These are phyloP conservation scores for Rhadinocentrus ornatus DNA, from an alignment of 2,797 vertebrate genomes.

Conservation along the genomic window DNA sequence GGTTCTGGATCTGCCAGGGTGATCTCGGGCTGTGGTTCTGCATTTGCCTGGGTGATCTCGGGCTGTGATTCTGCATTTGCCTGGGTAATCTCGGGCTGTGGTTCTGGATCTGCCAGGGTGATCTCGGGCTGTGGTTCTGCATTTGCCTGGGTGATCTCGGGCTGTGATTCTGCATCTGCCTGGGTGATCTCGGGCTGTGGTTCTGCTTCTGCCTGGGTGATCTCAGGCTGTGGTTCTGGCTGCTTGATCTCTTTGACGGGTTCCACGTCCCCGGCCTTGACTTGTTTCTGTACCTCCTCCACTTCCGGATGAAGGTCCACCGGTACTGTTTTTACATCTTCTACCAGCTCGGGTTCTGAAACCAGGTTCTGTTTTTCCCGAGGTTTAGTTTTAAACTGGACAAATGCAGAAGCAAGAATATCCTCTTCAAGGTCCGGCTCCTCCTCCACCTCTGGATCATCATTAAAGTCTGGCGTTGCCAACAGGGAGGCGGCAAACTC, in stretches of 20 bases:
- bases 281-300: conserved; percentile 5
- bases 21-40: too few relatives aligned
- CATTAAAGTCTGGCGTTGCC: conserved; percentile 50
- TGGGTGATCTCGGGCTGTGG: conserved; percentile 2
- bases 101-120: background rate
- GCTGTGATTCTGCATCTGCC: background rate
- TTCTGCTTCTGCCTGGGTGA: background rate
- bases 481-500: conserved; percentile 84
- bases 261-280: conserved; percentile 15
- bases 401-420: conserved; percentile 33
- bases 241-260: conserved; percentile 27
- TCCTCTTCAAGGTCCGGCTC: conserved; percentile 41
- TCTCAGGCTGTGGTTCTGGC: conserved; percentile 13
- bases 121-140: conserved; percentile 12
- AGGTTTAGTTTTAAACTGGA: conserved; percentile 44
- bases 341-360: conserved; percentile 14
- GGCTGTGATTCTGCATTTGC: background rate
- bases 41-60: background rate
- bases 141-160: background rate
- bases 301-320: background rate
- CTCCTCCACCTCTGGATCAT: conserved; percentile 2
- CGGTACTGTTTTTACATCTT: background rate
- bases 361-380: conserved; percentile 1
- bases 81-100: conserved; percentile 3
- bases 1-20: too few relatives aligned